Conservation (phyloP, 2,113 vertebrate species). For the Dromas ardeola region DNA sequence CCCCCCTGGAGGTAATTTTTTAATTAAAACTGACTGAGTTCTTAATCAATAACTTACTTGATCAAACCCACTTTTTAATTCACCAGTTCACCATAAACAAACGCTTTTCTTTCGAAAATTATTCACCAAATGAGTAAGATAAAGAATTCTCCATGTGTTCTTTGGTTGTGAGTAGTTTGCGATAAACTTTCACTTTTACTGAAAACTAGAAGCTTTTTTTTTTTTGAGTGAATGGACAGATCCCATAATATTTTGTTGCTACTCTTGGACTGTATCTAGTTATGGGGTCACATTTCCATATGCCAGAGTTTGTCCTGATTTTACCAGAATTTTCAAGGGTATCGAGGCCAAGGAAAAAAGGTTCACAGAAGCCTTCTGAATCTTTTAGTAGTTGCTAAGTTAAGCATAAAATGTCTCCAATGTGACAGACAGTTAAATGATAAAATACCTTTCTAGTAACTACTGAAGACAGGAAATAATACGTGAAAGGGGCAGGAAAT, state of each 20-base stretch:
- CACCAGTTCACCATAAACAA: not conserved
- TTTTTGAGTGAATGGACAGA: not conserved
- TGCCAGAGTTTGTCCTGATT: not conserved
- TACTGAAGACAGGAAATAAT: conserved; percentile 31
- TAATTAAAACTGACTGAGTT: not conserved
- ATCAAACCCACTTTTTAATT: not conserved
- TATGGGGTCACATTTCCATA: not conserved
- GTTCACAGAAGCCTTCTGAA: not conserved
- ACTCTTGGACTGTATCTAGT: not conserved
- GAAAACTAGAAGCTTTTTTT: not conserved
- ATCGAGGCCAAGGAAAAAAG: not conserved
- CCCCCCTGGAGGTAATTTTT: not conserved
- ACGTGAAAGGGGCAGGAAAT: conserved; percentile 38
- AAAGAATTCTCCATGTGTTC: not conserved
- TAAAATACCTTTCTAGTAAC: conserved; percentile 23
- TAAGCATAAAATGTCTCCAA: not conserved
- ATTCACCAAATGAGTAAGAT: not conserved
- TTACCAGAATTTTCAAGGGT: not conserved
- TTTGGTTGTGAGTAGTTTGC: not conserved
- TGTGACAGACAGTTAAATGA: conserved; percentile 28
- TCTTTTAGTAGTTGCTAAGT: not conserved
- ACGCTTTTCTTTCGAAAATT: not conserved
- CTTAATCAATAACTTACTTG: not conserved
- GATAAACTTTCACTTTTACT: not conserved
- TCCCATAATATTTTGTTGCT: not conserved